A percentile compares a stretch with the other conserved stretches of the same genome.
Conservation (phyloP, 1,140 invertebrate genomes). For the Panagrolaimus sp. region DNA sequence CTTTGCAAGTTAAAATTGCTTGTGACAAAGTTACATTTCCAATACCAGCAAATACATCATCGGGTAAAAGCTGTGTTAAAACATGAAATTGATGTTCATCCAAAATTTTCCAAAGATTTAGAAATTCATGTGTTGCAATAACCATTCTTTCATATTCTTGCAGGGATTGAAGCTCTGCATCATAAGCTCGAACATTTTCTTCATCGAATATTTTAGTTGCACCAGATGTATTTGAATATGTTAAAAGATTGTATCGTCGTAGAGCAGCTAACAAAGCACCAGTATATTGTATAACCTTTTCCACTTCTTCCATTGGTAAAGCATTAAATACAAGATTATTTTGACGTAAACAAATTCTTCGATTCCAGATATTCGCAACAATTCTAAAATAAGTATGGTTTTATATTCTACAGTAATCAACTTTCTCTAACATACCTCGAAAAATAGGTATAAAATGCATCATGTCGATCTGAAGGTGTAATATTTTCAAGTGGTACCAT, state of each 20-base stretch:
- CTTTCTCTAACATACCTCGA: not conserved
- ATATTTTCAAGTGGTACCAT: too few relatives aligned
- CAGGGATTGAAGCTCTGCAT: not conserved
- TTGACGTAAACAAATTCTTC: not conserved
- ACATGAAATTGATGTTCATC: constrained; percentile 84
- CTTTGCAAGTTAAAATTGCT: constrained; percentile 30
- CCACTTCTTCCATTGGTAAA: not conserved
- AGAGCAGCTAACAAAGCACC: not conserved
- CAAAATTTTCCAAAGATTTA: constrained; percentile 82
- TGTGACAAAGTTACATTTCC: constrained; percentile 13
- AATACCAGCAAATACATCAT: constrained; percentile 61
- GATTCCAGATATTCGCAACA: constrained; percentile 19
- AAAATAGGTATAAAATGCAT: constrained; percentile 23
- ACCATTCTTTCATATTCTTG: constrained; percentile 61
- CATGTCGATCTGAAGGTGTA: not conserved
- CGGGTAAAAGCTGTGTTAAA: constrained; percentile 64
- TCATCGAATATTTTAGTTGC: not conserved
- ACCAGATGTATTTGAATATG: too few relatives aligned
- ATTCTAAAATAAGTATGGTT: constrained; percentile 32
- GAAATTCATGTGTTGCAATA: constrained; percentile 74
- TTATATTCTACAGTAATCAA: not conserved
- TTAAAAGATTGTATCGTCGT: not conserved
- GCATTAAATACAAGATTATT: not conserved
- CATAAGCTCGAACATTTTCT: not conserved
- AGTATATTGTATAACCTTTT: not conserved